Evolutionary conservation across 2,113 vertebrate species (phyloP).

Genomic region (Noturus placidus): DNA sequence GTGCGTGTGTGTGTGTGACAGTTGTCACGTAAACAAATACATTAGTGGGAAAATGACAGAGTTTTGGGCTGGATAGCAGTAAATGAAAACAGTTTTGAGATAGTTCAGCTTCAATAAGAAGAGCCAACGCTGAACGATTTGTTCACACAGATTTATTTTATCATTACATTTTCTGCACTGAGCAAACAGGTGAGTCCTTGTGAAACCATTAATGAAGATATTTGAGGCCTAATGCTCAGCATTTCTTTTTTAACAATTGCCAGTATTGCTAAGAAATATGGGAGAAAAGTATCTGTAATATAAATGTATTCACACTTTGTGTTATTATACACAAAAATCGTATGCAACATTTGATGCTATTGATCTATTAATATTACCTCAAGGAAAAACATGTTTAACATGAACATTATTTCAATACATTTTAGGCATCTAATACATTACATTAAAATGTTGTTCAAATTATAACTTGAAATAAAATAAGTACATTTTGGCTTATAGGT

Average conservation of each 20-base stretch:
- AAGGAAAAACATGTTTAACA: neutral
- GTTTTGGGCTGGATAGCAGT: neutral
- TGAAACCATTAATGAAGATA: neutral
- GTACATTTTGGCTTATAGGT: neutral
- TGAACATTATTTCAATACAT: neutral
- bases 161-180: neutral
- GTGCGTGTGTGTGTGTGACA: neutral
- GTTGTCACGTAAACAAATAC: neutral
- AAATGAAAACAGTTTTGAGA: neutral
- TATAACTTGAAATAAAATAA: neutral
- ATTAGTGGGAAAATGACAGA: neutral
- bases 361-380: neutral
- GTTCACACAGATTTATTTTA: constrained; percentile 1
- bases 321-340: neutral
- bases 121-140: neutral
- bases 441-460: neutral
- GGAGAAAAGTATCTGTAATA: neutral
- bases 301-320: neutral
- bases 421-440: neutral
- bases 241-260: neutral
- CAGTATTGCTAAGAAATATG: neutral
- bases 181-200: neutral
- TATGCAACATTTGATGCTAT: too few species aligned
- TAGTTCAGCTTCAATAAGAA: neutral
- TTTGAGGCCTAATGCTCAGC: neutral